phyloP scores from a whole-genome alignment of 2,113 vertebrate genomes.

The Chlorodrepanis virens region DNA sequence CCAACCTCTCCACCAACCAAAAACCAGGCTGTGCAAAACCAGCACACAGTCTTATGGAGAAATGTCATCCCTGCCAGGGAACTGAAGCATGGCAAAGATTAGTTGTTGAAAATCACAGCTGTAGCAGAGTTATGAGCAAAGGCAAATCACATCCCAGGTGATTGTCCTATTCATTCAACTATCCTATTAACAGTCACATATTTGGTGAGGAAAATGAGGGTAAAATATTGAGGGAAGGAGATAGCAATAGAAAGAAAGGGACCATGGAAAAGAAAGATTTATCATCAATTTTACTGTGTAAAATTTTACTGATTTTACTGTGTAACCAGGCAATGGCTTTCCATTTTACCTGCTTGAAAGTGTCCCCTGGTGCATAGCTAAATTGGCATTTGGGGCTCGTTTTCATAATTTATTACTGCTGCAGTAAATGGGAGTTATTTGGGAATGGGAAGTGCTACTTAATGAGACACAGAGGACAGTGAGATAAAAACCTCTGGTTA shows the following conservation, averaged over 20 bases:
- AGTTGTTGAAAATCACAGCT: not conserved
- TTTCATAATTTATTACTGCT: not conserved
- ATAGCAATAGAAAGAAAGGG: not conserved
- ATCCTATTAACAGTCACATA: not conserved
- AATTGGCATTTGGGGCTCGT: not conserved
- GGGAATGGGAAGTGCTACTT: not conserved
- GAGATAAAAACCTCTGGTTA: not conserved
- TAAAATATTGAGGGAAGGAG: not conserved
- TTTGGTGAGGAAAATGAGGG: not conserved
- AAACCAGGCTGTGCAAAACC: not conserved
- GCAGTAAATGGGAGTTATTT: not conserved
- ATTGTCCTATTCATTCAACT: not conserved
- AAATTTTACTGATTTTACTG: not conserved
- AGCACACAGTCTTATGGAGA: not conserved
- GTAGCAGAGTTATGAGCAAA: not conserved
- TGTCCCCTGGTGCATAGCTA: not conserved
- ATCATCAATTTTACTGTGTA: not conserved
- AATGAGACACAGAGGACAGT: not conserved
- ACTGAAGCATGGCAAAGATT: not conserved
- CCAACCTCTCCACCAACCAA: not conserved
- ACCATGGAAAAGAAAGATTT: not conserved
- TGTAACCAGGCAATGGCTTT: not conserved
- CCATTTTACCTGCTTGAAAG: not conserved
- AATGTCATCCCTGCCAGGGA: not conserved
- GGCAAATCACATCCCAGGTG: not conserved